A percentile compares a stretch with the other conserved stretches of the same genome.
These are phyloP conservation scores for Rhabdornis inornatus DNA, from an alignment of 2,113 vertebrate species.

Conservation along the genomic window DNA sequence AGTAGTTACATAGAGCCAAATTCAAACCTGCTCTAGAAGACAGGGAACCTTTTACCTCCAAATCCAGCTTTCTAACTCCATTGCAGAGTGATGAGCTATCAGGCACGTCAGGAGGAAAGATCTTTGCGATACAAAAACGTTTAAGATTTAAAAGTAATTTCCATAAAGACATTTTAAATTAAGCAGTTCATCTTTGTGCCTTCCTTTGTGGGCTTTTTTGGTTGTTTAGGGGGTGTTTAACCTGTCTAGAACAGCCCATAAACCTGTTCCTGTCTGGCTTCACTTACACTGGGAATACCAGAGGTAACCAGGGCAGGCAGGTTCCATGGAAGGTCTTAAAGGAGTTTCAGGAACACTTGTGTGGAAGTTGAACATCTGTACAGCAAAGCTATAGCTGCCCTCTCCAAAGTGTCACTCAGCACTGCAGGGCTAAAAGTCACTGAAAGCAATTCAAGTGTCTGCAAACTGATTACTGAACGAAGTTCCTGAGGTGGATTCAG, in stretches of 20 bases:
- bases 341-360: neutral
- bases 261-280: neutral
- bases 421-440: neutral
- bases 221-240: neutral
- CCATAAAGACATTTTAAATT: neutral
- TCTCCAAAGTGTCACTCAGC: neutral
- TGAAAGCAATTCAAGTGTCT: neutral
- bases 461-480: neutral
- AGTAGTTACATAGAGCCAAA: neutral
- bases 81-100: no score
- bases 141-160: neutral
- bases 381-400: neutral
- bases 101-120: neutral
- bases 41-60: neutral
- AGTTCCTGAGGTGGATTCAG: neutral
- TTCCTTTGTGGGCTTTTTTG: neutral
- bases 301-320: accelerated
- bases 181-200: neutral
- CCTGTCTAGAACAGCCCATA: neutral
- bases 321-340: neutral
- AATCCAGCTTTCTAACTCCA: neutral
- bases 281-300: neutral
- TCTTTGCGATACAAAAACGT: neutral
- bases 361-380: neutral
- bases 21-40: neutral